phyloP scores from a whole-genome alignment of 2,888 invertebrate genomes.

The Drosophila demipolita region DNA sequence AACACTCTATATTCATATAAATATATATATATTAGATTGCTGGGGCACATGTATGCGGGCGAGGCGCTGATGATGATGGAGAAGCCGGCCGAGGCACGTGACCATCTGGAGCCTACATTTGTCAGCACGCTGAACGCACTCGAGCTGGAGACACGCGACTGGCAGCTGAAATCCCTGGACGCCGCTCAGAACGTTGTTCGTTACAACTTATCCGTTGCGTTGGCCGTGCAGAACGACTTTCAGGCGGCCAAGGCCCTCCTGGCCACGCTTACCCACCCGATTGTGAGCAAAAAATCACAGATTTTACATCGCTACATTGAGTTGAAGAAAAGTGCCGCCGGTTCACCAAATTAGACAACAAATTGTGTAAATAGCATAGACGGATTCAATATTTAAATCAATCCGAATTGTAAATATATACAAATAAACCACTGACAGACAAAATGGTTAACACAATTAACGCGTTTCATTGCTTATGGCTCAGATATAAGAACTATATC shows the following conservation, averaged over 20 bases:
- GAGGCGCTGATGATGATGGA: constrained; percentile 94
- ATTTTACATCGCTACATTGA: constrained; percentile 87
- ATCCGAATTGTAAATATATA: constrained; percentile 55
- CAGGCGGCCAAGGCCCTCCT: constrained; percentile 86
- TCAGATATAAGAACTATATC: not conserved
- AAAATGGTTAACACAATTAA: not conserved
- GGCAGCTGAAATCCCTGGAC: constrained; percentile 86
- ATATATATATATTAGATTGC: constrained; percentile 86
- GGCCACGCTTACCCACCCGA: constrained; percentile 80
- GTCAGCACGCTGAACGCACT: constrained; percentile 87
- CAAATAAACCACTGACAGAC: constrained; percentile 23
- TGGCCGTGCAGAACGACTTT: constrained; percentile 90
- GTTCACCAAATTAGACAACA: constrained; percentile 59
- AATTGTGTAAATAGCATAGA: constrained; percentile 70
- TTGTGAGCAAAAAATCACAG: constrained; percentile 79
- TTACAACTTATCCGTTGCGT: constrained; percentile 92
- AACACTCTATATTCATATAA: not conserved
- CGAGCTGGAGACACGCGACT: constrained; percentile 86
- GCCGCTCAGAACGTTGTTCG: constrained; percentile 90
- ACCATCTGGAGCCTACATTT: constrained; percentile 92
- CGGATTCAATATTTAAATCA: constrained; percentile 51
- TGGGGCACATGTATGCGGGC: constrained; percentile 95
- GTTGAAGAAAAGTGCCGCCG: constrained; percentile 38
- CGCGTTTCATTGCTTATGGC: not conserved
- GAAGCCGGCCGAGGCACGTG: constrained; percentile 92